Conservation (phyloP, 2,888 invertebrate genomes). For the Geotrupes spiniger region DNA sequence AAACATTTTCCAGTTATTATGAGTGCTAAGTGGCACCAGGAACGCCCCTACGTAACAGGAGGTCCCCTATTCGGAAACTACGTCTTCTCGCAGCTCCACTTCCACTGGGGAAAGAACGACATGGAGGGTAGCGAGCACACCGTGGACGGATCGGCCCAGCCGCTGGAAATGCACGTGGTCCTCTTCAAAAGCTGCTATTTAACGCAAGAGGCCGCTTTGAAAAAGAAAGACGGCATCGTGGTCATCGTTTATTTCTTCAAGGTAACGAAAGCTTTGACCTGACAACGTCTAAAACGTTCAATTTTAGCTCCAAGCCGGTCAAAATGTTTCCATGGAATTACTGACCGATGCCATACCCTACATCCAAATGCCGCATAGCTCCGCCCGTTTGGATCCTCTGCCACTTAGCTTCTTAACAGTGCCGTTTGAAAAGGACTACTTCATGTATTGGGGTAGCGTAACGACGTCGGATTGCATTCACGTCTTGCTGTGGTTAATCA, state of each 20-base stretch:
- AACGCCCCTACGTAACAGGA: slow-evolving; percentile 58
- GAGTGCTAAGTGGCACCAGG: slow-evolving; percentile 62
- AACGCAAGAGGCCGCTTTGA: slow-evolving; percentile 60
- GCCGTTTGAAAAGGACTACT: slow-evolving; percentile 61
- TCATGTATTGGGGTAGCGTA: slow-evolving; percentile 62
- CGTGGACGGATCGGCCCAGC: slow-evolving; percentile 55
- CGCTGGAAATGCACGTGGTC: slow-evolving; percentile 64
- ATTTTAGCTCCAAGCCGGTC: slow-evolving; percentile 53
- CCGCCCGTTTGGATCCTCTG: slow-evolving; percentile 53
- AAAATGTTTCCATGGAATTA: slow-evolving; percentile 50
- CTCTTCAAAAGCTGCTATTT: slow-evolving; percentile 60
- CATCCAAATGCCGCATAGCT: slow-evolving; percentile 54
- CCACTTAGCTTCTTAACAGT: slow-evolving; percentile 55
- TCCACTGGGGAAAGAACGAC: slow-evolving; percentile 65
- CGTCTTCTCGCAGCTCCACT: slow-evolving; percentile 64
- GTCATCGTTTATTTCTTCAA: slow-evolving; percentile 60
- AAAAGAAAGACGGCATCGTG: slow-evolving; percentile 56
- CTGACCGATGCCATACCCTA: slow-evolving; percentile 53
- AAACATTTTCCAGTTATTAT: slow-evolving; percentile 53
- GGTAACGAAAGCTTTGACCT: too few relatives aligned
- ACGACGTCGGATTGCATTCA: slow-evolving; percentile 50
- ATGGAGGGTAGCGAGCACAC: slow-evolving; percentile 66
- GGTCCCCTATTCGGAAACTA: slow-evolving; percentile 62
- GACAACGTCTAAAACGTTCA: slow-evolving; percentile 10
- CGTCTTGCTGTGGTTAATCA: slow-evolving; percentile 61